Base-by-base conservation (phyloP, 2,113 vertebrate genomes). In the Rhizomys pruinosus region DNA sequence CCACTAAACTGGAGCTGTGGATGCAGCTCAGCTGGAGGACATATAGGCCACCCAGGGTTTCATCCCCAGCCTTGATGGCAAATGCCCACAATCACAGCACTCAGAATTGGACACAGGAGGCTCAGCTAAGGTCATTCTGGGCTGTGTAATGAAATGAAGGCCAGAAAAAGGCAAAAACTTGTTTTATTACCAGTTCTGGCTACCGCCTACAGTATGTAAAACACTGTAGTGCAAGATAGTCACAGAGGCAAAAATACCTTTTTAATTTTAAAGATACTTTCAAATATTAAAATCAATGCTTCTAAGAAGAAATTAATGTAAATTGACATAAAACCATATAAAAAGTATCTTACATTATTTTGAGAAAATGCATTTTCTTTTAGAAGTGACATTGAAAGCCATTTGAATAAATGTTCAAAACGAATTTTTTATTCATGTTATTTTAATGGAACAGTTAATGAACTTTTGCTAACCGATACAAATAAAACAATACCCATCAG, bases 261-360 rank as follows among this genome's bases (percentile, higher is more conserved):
- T 5, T n/a, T 80, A 80, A 55, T 57, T 44, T 34, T 42, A 34
- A 74, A 89, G 55, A 59, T 86, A 66, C 3, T 73, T 73, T 73
- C 27, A 72, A 87, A 13, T 55, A 92, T 72, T 73, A 64, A 82
- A 12, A 8, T 42, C n/a, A 37, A 7, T n/a, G 59, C 23, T 44
- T 90, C 79, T 79, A 79, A 72, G 55, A 78, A 79, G 27, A 63
- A 85, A 69, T 82, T 64, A 82, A 69, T 57, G 25, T 37, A 78
- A 84, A 61, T 29, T n/a, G 90, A 79, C 5, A 63, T n/a, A 72
- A 79, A 90, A 80, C 23, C 57, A 80, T 71, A 73, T 25, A 10
- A 25, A 80, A 91, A 91, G n/a, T 84, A 61, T 52, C 47, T 52
- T 52, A 52, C 47, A 52, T 52, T 73, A 76, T 23, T 52, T 87